These are phyloP conservation scores for Meandrusa payeni DNA, from an alignment of 2,888 invertebrate species.

Conservation along the genomic window DNA sequence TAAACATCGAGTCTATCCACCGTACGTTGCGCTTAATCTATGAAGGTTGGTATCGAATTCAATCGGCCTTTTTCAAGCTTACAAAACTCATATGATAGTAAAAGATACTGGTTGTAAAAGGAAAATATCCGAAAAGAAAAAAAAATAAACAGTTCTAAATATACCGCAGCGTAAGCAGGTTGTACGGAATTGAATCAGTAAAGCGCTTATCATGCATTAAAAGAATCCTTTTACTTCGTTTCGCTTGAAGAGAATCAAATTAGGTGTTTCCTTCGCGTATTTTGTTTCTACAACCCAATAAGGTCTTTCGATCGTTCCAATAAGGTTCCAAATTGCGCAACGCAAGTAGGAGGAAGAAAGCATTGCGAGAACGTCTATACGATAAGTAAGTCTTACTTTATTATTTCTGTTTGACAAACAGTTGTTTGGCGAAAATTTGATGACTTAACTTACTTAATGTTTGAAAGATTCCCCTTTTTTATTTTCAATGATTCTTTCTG, in stretches of 20 bases:
- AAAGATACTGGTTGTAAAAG: background rate
- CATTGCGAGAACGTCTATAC: conserved; percentile 2
- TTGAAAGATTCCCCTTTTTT: too few species aligned
- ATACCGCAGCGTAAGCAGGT: conserved; percentile 16
- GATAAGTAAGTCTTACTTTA: conserved; percentile 5
- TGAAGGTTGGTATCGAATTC: too few species aligned
- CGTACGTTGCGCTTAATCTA: too few species aligned
- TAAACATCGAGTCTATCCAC: too few species aligned
- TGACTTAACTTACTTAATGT: background rate
- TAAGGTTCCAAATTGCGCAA: background rate
- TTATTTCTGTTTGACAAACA: conserved; percentile 15
- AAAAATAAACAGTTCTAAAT: conserved; percentile 6
- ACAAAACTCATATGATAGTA: too few species aligned
- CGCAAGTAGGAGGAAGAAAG: background rate
- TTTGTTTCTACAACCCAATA: background rate
- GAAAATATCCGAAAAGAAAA: conserved; percentile 4
- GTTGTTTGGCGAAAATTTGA: conserved; percentile 7
- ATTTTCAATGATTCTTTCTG: too few species aligned
- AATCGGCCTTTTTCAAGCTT: too few species aligned
- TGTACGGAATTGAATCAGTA: conserved; percentile 16
- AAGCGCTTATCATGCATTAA: conserved; percentile 19
- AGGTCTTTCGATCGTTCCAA: background rate
- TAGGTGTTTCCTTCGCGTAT: conserved; percentile 12
- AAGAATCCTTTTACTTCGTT: conserved; percentile 20
- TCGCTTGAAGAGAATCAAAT: conserved; percentile 18